Conservation (phyloP, 2,113 vertebrate species). For the Micronycteris hirsuta region DNA sequence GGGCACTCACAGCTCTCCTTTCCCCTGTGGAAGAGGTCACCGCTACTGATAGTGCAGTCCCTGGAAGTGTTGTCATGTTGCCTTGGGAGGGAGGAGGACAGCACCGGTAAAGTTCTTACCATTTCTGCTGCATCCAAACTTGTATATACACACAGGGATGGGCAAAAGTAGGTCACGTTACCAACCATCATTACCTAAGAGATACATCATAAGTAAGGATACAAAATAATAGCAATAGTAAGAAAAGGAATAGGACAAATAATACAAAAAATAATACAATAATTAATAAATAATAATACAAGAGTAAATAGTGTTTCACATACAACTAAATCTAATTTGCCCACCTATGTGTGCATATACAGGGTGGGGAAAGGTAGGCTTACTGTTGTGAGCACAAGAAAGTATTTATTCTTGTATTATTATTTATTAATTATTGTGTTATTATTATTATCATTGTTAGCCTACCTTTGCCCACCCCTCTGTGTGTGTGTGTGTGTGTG, state of each 20-base stretch:
- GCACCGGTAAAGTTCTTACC: neutral
- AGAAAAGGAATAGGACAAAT: neutral
- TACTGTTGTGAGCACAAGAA: neutral
- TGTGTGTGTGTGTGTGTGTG: neutral
- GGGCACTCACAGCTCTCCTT: neutral
- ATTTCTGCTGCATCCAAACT: neutral
- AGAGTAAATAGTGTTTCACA: neutral
- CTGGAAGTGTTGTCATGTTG: neutral
- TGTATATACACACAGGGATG: neutral
- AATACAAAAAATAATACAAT: neutral
- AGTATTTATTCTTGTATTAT: neutral
- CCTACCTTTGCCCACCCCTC: neutral
- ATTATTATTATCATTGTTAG: neutral
- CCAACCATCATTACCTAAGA: neutral
- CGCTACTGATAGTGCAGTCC: neutral
- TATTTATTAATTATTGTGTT: neutral
- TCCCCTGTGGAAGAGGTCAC: rapidly evolving
- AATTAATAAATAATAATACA: neutral
- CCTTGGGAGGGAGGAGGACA: neutral
- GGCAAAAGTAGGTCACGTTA: neutral
- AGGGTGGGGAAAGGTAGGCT: neutral
- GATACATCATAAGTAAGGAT: neutral
- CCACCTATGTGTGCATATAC: neutral
- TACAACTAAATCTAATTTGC: neutral
- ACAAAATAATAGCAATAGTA: neutral